Evolutionary conservation across 2,797 vertebrate species (phyloP).

Genomic region (Psittacula derbiana): DNA sequence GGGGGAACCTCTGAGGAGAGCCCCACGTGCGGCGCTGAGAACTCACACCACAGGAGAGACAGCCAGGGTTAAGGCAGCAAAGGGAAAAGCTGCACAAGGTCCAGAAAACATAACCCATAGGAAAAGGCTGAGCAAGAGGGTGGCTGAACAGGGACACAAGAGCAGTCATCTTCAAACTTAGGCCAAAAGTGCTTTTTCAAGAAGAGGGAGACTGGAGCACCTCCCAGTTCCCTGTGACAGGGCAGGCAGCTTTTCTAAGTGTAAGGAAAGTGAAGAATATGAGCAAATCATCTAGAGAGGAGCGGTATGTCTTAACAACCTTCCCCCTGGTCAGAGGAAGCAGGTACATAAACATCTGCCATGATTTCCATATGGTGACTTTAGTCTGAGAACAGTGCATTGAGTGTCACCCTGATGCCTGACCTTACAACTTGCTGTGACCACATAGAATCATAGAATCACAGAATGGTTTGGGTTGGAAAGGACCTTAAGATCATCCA

Average conservation of each 20-base stretch:
- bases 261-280: neutral
- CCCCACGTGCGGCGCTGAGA: neutral
- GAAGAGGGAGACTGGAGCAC: neutral
- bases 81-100: neutral
- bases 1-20: neutral
- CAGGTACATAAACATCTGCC: neutral
- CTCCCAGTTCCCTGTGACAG: neutral
- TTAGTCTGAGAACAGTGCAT: neutral
- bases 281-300: neutral
- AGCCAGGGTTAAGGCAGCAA: neutral
- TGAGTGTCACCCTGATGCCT: neutral
- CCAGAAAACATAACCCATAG: neutral
- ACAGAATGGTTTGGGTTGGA: neutral
- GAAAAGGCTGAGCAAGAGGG: neutral
- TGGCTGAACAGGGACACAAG: neutral
- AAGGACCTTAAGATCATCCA: neutral
- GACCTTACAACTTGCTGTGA: neutral
- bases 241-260: neutral
- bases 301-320: neutral
- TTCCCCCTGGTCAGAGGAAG: neutral
- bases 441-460: neutral
- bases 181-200: neutral
- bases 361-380: neutral
- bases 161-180: neutral
- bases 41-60: rapidly evolving